A percentile compares a stretch with the other conserved stretches of the same genome.
These are phyloP conservation scores for Cheilinus undulatus DNA, from an alignment of 2,113 vertebrate species.

Conservation along the genomic window DNA sequence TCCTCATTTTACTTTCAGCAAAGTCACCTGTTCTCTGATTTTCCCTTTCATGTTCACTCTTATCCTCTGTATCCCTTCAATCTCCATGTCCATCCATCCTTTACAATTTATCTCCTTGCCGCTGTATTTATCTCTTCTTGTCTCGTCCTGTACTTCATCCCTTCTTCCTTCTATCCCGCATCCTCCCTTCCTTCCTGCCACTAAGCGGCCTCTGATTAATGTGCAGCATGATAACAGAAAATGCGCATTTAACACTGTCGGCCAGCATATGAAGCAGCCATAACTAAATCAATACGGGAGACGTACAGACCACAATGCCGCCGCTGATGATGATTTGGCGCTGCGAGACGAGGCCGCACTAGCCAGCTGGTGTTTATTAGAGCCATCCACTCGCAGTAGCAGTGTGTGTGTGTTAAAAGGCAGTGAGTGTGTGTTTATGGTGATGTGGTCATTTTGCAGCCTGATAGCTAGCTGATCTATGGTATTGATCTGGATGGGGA, in stretches of 20 bases:
- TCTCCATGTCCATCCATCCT: constrained; percentile 17
- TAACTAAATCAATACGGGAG: constrained; percentile 85
- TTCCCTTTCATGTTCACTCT: background rate
- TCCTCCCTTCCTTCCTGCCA: constrained; percentile 21
- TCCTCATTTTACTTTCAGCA: background rate
- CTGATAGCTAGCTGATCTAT: constrained; percentile 85
- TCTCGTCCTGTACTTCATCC: background rate
- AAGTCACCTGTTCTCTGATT: background rate
- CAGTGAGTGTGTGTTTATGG: constrained; percentile 76
- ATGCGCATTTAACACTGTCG: constrained; percentile 87
- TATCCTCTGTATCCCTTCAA: background rate
- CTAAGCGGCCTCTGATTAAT: constrained; percentile 74
- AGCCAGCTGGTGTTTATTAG: constrained; percentile 66
- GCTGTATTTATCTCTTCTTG: background rate
- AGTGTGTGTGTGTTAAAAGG: constrained; percentile 5
- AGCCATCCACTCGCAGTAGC: constrained; percentile 28
- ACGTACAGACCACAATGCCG: constrained; percentile 53
- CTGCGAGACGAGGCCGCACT: constrained; percentile 25
- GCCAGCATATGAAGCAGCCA: constrained; percentile 85
- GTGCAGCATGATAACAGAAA: constrained; percentile 71
- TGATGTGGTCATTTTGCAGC: constrained; percentile 85
- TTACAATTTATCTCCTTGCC: background rate
- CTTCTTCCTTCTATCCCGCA: background rate
- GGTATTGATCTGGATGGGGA: constrained; percentile 81
- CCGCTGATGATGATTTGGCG: constrained; percentile 63